Evolutionary conservation across 2,113 vertebrate genomes (phyloP), one percentile per base, ranked within the genome.

Genomic region (Serilophus lunatus): DNA sequence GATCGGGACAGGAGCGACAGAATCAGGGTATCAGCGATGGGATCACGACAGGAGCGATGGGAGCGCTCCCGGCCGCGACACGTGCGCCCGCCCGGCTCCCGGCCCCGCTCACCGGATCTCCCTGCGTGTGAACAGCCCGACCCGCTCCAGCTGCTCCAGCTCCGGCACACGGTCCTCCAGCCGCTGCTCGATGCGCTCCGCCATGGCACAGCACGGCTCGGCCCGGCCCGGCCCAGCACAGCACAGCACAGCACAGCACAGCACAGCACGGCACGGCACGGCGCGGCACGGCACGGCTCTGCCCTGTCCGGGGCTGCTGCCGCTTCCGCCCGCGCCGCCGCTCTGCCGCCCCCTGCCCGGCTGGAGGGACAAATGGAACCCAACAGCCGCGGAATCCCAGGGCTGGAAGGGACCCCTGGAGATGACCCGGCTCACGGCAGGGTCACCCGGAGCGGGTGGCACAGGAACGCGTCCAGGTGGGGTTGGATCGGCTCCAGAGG

Each of bases 141-240:
- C 97, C 97, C 99, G 98, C 97, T 99, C 99, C 93, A 99, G 96
- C 96, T 99, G 99, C 92, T 99, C 98, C 54, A 99, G 87, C 78
- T 99, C 99, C 0, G 99, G 99, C 36, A 99, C 94, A 13, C 98
- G 97, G 35, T 99, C 98, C 97, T 99, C 99, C 36, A 99, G 92
- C 36, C 98, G 98, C 74, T 98, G 98, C 96, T 99, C 99, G 8
- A 99, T 91, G 31, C 98, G 90, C 95, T 99, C 99, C 38, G 99
- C 99, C 99, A 99, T 99, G 54, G 3, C 81, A 3, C 50, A 22
- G 47, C 44, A 3, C 57, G 1, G 28, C 35, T 14, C 66, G 18
- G 31, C 31, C 19, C 31, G 31, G 66, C 26, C 6, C 18, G 1
- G 45, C 2, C 0, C 44, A 2, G n/a, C 50, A 17, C 64, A 18